Base-by-base conservation (phyloP, 2,797 vertebrate genomes). In the Girardinus metallicus region DNA sequence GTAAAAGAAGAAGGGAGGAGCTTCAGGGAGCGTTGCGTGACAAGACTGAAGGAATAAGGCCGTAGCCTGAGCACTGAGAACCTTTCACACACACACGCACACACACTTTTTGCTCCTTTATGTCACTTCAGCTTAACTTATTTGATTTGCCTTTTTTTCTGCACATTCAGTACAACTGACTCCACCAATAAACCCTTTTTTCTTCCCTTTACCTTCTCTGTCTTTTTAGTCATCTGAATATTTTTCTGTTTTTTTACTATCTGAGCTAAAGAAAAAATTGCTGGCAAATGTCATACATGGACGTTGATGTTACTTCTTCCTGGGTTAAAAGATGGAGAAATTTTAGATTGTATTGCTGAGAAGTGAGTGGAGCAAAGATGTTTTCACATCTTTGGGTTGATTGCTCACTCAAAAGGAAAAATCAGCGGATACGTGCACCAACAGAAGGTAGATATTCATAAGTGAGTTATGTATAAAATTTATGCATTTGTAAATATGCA, bases 11-110 rank as follows among this genome's bases (percentile, higher is more conserved):
- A 83, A 83, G 88, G 93, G 90, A 44, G 84, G 90, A 75, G 90
- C 84, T 83, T 89, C 1, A 2, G 82, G 70, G 79, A 92, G 70
- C 72, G 34, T 94, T 89, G 93, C 90, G 93, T 94, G 93, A 93
- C 92, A 93, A 94, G 89, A 87, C 82, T 87, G 88, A 85, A 88
- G 90, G 90, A 93, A 93, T 90, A 86, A 91, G 79, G 86, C 83
- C 72, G 82, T 80, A 88, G 90, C 75, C 80, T 8, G 16, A 31
- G 64, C 87, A 86, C 84, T n/a, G 80, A 71, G 55, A 51, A 36
- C 18, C 16, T 57, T 16, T 9, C 57, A 80, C 72, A 75, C 36
- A 82, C 73, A 57, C 78, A 29, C n/a, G 1, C 34, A 39, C 34
- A 66, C 34, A 66, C 5, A 8, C 90, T 84, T 87, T 94, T 93